Evolutionary conservation across 2,888 invertebrate species (phyloP), one percentile per base, ranked within the genome.

Genomic region (Mellilla xanthometata): DNA sequence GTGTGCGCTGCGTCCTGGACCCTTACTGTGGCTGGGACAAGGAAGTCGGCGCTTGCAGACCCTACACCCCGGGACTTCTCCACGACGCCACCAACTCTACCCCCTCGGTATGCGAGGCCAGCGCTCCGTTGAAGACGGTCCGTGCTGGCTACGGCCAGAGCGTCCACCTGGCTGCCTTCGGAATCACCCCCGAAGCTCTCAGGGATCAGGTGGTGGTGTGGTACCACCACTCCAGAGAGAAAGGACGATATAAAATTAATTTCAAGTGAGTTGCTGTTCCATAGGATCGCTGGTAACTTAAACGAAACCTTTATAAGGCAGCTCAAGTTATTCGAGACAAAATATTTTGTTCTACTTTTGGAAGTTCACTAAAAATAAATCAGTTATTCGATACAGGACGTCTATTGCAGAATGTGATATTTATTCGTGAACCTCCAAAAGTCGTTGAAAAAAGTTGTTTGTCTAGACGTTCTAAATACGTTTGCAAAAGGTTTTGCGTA

Each of bases 11-110:
- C 69, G 91, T 92, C 8, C 76, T 92, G 43, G 93, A 93, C 65
- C 93, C 93, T 0, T 93, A 93, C 66, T 93, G 93, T 62, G 93
- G 93, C n/a, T 93, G 93, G 93, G 93, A 93, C 65, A 91, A 91
- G 60, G 91, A 92, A 62, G 84, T 89, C 0, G 90, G 88, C 0
- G 81, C 86, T 7, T 93, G 93, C 67, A 89, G 91, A 36, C 90
- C 91, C 0, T 92, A 91, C 69, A 79, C 84, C n/a, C 90, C 91
- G 4, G 90, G 85, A 1, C 70, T 92, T 5, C 81, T 93, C 10
- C 92, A 92, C 68, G 92, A 92, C 58, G 92, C 92, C 1, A 91
- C 91, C 10, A 92, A 92, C 65, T 90, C 91, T 4, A 91, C 91
- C 0, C 90, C 91, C 2, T 90, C 92, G 2, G 84, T 92, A 47